phyloP scores from a whole-genome alignment of 2,888 invertebrate species.

The Bedellia somnulentella region DNA sequence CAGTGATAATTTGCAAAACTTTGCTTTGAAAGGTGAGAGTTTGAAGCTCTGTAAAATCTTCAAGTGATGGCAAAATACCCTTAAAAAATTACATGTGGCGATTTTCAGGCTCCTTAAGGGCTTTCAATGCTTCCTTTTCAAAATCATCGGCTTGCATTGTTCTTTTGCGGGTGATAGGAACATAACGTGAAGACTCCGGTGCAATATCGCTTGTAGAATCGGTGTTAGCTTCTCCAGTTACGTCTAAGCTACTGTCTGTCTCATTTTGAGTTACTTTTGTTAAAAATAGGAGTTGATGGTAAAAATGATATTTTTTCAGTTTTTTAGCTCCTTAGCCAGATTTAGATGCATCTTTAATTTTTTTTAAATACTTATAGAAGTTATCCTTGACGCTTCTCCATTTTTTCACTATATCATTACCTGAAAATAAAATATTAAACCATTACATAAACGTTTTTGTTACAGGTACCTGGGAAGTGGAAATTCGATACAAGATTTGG shows the following conservation, averaged over 20 bases:
- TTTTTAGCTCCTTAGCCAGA: constrained; percentile 9
- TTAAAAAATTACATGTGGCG: constrained; percentile 12
- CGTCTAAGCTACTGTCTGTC: constrained; percentile 12
- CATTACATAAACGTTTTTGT: too few species aligned
- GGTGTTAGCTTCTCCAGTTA: constrained; percentile 11
- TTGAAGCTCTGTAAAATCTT: constrained; percentile 12
- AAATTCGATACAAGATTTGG: constrained; percentile 8
- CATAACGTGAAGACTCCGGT: constrained; percentile 10
- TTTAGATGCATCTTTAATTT: constrained; percentile 9
- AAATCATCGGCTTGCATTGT: constrained; percentile 12
- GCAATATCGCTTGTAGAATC: constrained; percentile 7
- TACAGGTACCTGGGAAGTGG: constrained; percentile 10
- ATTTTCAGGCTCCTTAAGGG: constrained; percentile 14
- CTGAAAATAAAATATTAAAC: not conserved
- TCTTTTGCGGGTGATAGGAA: constrained; percentile 12
- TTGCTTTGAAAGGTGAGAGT: constrained; percentile 13
- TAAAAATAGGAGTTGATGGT: too few species aligned
- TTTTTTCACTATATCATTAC: too few species aligned
- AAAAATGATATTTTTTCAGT: constrained; percentile 11
- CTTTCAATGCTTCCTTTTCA: constrained; percentile 11
- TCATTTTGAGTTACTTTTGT: too few species aligned
- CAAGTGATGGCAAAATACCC: constrained; percentile 12
- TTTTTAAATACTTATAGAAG: constrained; percentile 10
- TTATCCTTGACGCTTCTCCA: too few species aligned
- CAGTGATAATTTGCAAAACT: constrained; percentile 14